Percentiles rank a stretch among this genome's conserved stretches.
Conservation (phyloP, 2,797 vertebrate genomes). For the Menidia menidia region DNA sequence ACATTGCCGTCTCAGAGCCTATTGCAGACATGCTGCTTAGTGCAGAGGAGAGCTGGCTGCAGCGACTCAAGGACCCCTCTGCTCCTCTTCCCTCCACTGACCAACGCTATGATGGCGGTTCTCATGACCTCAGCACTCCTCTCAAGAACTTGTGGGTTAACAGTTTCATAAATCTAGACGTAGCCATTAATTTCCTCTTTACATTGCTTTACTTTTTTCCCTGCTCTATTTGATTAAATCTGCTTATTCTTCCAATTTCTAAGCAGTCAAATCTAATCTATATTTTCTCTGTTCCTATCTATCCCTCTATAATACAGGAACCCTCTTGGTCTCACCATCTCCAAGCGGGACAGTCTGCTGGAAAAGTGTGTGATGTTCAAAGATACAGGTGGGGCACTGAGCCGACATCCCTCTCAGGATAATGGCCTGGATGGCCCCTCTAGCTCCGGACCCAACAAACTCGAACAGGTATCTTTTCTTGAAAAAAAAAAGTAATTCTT, state of each 20-base stretch:
- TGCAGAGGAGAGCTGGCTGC: conserved; percentile 88
- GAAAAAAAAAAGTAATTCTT: background rate
- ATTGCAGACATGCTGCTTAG: conserved; percentile 89
- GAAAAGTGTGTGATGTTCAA: conserved; percentile 96
- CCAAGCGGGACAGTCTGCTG: conserved; percentile 93
- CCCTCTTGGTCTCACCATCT: conserved; percentile 87
- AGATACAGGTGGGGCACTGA: conserved; percentile 84
- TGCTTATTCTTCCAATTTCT: background rate
- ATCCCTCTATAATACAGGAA: conserved; percentile 72
- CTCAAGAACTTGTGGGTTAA: conserved; percentile 89
- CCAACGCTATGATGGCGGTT: conserved; percentile 86
- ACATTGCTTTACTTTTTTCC: background rate
- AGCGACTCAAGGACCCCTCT: conserved; percentile 81
- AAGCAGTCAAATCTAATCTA: background rate
- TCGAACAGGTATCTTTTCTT: conserved; percentile 87
- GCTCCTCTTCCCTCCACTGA: conserved; percentile 77
- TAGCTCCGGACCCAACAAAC: conserved; percentile 75
- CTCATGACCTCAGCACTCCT: conserved; percentile 81
- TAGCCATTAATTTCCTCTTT: background rate
- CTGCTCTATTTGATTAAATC: background rate
- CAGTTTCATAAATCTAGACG: background rate
- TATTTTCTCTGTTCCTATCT: background rate
- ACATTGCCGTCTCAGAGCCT: conserved; percentile 87
- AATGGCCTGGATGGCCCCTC: conserved; percentile 77
- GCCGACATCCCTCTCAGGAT: conserved; percentile 87